phyloP scores from a whole-genome alignment of 2,797 vertebrate genomes.

The Zenarchopterus dispar region DNA sequence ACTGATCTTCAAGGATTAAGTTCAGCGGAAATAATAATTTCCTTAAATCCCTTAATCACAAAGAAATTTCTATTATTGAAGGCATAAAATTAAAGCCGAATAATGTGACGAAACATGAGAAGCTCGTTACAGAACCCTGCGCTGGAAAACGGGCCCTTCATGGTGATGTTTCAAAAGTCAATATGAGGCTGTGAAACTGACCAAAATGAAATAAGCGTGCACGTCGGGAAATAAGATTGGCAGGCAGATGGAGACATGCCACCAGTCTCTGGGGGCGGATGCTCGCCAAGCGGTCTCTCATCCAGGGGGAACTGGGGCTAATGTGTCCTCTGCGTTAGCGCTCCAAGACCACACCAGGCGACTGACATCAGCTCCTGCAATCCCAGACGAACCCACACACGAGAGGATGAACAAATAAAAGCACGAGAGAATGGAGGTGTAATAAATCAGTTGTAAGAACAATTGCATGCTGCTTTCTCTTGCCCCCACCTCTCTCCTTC shows the following conservation, averaged over 20 bases:
- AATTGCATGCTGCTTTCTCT: slow-evolving; percentile 35
- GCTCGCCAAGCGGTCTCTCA: slow-evolving; percentile 58
- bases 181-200: slow-evolving; percentile 76
- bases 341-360: slow-evolving; percentile 43
- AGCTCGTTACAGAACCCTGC: slow-evolving; percentile 55
- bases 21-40: slow-evolving; percentile 49
- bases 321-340: slow-evolving; percentile 75
- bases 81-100: slow-evolving; percentile 31
- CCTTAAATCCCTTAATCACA: slow-evolving; percentile 22
- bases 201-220: slow-evolving; percentile 81
- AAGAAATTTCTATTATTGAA: slow-evolving; percentile 51
- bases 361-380: slow-evolving; percentile 61
- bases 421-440: slow-evolving; percentile 63
- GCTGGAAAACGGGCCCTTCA: slow-evolving; percentile 55
- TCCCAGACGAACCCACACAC: slow-evolving; percentile 31
- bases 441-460: slow-evolving; percentile 75
- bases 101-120: slow-evolving; percentile 38
- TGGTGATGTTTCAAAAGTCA: slow-evolving; percentile 76
- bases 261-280: slow-evolving; percentile 63
- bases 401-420: slow-evolving; percentile 46
- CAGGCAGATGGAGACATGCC: slow-evolving; percentile 70
- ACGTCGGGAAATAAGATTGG: slow-evolving; percentile 81
- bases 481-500: slow-evolving; percentile 29
- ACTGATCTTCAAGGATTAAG: slow-evolving; percentile 23
- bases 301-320: slow-evolving; percentile 75